phyloP scores from a whole-genome alignment of 2,888 invertebrate species.

The Lasioglossum lativentre region DNA sequence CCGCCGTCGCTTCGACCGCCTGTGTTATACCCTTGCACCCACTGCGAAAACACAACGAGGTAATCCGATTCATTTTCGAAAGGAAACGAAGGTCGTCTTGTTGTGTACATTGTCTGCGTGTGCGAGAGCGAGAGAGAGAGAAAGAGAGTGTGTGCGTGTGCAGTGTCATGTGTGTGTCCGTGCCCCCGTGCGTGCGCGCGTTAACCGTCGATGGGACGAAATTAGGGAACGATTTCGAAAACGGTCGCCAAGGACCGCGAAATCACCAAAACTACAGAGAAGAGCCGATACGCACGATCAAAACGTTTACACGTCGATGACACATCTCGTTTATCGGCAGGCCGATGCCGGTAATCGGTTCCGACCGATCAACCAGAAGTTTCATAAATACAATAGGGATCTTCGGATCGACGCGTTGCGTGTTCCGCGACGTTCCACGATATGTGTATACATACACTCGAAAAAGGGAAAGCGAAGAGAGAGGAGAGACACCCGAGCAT shows the following conservation, averaged over 20 bases:
- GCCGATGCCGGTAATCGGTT: constrained; percentile 38
- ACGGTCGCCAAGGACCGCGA: neutral
- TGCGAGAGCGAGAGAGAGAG: neutral
- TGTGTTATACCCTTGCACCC: constrained; percentile 35
- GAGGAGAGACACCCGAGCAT: too few species aligned
- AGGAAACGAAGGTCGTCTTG: constrained; percentile 31
- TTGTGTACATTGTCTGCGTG: neutral
- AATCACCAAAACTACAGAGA: neutral
- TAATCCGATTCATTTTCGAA: constrained; percentile 52
- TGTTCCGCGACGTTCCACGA: too few species aligned
- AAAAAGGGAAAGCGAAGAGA: too few species aligned
- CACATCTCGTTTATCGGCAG: constrained; percentile 8
- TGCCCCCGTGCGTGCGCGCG: neutral
- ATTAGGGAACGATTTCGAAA: constrained; percentile 38
- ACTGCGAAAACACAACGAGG: constrained; percentile 59
- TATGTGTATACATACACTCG: too few species aligned
- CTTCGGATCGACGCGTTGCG: neutral
- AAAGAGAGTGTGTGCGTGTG: too few species aligned
- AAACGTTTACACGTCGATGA: constrained; percentile 36
- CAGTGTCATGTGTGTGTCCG: neutral
- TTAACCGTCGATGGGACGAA: constrained; percentile 17
- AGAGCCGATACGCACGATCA: constrained; percentile 34
- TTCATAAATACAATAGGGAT: constrained; percentile 27
- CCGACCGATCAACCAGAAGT: constrained; percentile 16
- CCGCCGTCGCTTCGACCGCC: constrained; percentile 60